Base-by-base conservation (phyloP, 2,888 invertebrate genomes). In the Drosophila pseudotakahashii region DNA sequence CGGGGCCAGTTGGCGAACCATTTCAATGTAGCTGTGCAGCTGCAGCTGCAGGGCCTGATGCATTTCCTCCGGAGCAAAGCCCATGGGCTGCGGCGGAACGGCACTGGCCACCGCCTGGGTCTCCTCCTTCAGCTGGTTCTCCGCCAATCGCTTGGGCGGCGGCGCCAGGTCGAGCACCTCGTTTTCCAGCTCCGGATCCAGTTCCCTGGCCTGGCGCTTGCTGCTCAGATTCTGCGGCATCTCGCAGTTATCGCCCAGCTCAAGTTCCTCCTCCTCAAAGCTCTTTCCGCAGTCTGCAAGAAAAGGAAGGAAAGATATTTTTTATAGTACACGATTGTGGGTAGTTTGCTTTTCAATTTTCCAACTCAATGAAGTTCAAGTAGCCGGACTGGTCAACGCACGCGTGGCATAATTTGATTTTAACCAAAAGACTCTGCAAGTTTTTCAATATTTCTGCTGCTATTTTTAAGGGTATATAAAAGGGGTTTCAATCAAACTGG, bases 21-120 rank as follows among this genome's bases (percentile, higher is more conserved):
- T 88, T 77, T 92, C 91, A 44, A 92, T 89, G 60, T 92, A 92
- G 57, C 86, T 87, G 53, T 92, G 92, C 54, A 92, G 53, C 54
- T 92, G 92, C n/a, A 90, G 71, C 64, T 92, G 92, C 52, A 92
- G 77, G 6, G 91, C 92, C 52, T 92, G 91, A 13, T 92, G 90
- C 89, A 91, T 81, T 9, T 91, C 87, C 45, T 90, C 91, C 0
- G 90, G 81, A 59, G 81, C 64, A 44, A 89, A 78, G 3, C 79
- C 82, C 2, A 92, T 64, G 37, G 91, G 51, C 1, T 68, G 41
- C 2, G 37, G 23, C 1, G 54, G 42, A 41, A 26, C 66, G 55
- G 66, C 26, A 58, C 53, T 16, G 37, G 75, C 10, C 1, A 42
- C 47, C 16, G 50, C 6, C 11, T 13, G 6, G 1, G 26, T 6